phyloP scores from a whole-genome alignment of 2,797 vertebrate species.

The Epinephelus coioides region DNA sequence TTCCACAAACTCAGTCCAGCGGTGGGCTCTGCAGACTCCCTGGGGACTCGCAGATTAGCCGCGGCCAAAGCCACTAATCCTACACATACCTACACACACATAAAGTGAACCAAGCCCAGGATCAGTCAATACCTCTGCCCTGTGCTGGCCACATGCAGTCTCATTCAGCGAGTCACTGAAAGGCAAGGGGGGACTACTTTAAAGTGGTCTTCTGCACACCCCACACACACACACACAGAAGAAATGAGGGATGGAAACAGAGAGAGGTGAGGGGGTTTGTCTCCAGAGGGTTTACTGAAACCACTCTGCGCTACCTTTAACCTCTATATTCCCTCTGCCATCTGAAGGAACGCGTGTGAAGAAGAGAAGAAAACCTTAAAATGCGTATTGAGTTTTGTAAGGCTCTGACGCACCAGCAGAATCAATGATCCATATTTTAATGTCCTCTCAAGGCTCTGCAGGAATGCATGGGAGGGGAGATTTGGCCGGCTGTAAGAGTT shows the following conservation, averaged over 20 bases:
- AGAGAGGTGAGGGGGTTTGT: conserved; percentile 50
- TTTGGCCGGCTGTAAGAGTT: not conserved
- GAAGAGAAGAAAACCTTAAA: conserved; percentile 16
- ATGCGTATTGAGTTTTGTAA: conserved; percentile 12
- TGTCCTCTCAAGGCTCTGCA: conserved; percentile 2
- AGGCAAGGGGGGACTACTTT: conserved; percentile 44
- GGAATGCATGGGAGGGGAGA: conserved; percentile 6
- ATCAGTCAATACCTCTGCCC: conserved; percentile 28
- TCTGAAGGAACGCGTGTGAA: conserved; percentile 23
- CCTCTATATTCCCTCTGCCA: conserved; percentile 40
- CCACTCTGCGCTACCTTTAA: conserved; percentile 60
- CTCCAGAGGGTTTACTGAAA: conserved; percentile 63
- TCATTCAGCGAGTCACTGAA: conserved; percentile 57
- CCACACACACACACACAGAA: conserved; percentile 24
- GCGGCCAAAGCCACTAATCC: conserved; percentile 74
- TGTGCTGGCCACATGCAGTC: conserved; percentile 32
- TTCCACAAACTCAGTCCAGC: conserved; percentile 64
- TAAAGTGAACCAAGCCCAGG: conserved; percentile 4
- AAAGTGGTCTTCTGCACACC: conserved; percentile 15
- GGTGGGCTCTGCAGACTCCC: conserved; percentile 74
- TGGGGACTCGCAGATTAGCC: conserved; percentile 77
- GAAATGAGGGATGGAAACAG: conserved; percentile 42
- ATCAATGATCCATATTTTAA: conserved; percentile 24
- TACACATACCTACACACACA: conserved; percentile 59
- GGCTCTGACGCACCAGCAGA: conserved; percentile 1